A percentile compares a stretch with the other conserved stretches of the same genome.
Evolutionary conservation across 2,113 vertebrate species (phyloP).

Genomic region (Oreochromis tanganicae): DNA sequence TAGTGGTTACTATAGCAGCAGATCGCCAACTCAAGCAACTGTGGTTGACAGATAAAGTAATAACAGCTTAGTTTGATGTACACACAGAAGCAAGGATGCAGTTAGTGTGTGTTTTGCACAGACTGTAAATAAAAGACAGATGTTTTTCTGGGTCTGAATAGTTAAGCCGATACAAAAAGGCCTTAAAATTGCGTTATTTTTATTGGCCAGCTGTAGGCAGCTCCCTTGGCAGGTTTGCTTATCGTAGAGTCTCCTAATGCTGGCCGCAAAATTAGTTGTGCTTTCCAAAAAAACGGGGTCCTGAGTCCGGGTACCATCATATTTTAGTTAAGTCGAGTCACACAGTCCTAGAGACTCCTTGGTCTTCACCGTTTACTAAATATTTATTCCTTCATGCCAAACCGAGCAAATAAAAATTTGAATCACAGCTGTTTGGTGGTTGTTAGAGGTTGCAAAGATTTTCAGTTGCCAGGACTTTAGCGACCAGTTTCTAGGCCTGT

Average conservation of each 20-base stretch:
- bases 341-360: not conserved
- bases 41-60: not conserved
- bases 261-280: not conserved
- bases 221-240: not conserved
- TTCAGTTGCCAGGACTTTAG: accelerated
- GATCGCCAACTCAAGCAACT: not conserved
- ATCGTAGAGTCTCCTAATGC: not conserved
- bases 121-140: not conserved
- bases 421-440: not conserved
- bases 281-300: not conserved
- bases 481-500: not conserved
- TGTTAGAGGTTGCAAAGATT: not conserved
- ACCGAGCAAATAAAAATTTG: not conserved
- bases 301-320: not conserved
- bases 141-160: not conserved
- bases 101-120: not conserved
- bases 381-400: not conserved
- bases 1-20: not conserved
- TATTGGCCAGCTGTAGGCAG: not conserved
- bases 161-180: accelerated
- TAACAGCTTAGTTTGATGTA: not conserved
- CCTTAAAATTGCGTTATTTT: not conserved
- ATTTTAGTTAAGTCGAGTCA: not conserved
- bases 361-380: not conserved
- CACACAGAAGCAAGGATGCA: not conserved